These are phyloP conservation scores for Fopius arisanus DNA, from an alignment of 1,140 invertebrate genomes.

Conservation along the genomic window DNA sequence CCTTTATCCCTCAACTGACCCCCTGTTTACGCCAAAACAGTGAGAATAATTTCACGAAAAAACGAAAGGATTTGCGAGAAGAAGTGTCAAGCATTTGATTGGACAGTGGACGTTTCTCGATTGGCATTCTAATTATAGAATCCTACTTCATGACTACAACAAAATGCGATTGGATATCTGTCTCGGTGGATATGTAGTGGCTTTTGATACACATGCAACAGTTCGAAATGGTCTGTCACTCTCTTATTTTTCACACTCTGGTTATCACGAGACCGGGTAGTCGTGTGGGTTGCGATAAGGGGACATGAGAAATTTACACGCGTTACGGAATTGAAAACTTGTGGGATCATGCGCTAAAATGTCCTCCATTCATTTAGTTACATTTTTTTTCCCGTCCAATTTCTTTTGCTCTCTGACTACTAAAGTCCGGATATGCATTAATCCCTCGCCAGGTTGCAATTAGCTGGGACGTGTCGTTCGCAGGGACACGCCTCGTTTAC, in stretches of 20 bases:
- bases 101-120: not conserved
- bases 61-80: not conserved
- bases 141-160: not conserved
- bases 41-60: not conserved
- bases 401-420: not conserved
- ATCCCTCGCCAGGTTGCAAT: slow-evolving; percentile 30
- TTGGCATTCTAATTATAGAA: not conserved
- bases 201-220: not conserved
- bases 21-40: not conserved
- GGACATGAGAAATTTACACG: not conserved
- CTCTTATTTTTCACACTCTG: not conserved
- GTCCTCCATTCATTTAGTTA: not conserved
- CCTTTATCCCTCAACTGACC: not conserved
- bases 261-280: not conserved
- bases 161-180: not conserved
- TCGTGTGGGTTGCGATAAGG: not conserved
- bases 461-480: slow-evolving; percentile 25
- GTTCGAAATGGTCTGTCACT: not conserved
- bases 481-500: slow-evolving; percentile 19
- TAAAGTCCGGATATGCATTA: slow-evolving; percentile 18
- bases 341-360: not conserved
- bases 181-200: not conserved
- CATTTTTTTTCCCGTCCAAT: not conserved
- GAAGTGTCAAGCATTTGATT: not conserved
- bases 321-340: not conserved